Percentiles rank a stretch among this genome's conserved stretches.
These are phyloP conservation scores for Sciaenops ocellatus DNA, from an alignment of 2,797 vertebrate genomes.

Conservation along the genomic window DNA sequence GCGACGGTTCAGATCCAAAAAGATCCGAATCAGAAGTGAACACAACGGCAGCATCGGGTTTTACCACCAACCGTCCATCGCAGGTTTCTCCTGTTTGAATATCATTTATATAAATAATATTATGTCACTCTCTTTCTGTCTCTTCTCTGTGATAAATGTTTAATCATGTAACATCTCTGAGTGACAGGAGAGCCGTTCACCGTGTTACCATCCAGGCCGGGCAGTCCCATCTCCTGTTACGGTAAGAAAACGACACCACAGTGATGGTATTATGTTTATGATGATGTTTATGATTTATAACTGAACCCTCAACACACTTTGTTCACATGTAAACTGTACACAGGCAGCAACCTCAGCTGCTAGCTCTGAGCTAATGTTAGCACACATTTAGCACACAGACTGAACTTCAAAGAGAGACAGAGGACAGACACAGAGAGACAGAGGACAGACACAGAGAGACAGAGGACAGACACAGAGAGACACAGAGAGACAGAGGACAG, in stretches of 20 bases:
- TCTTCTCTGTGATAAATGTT: not conserved
- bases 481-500: too few species aligned
- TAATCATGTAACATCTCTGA: not conserved
- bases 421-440: too few species aligned
- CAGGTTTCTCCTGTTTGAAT: slow-evolving; percentile 71
- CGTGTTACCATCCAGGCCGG: slow-evolving; percentile 22
- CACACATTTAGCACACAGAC: too few species aligned
- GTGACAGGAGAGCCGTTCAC: slow-evolving; percentile 35
- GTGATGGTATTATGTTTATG: too few species aligned
- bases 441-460: too few species aligned
- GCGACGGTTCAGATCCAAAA: slow-evolving; percentile 85
- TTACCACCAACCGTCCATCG: slow-evolving; percentile 76
- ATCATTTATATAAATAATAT: too few species aligned
- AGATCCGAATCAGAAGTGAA: slow-evolving; percentile 72
- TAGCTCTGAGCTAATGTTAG: too few species aligned
- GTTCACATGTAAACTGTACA: too few species aligned
- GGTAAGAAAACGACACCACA: slow-evolving; percentile 33
- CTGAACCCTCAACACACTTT: too few species aligned
- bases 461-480: too few species aligned
- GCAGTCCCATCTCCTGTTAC: slow-evolving; percentile 43
- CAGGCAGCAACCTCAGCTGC: too few species aligned
- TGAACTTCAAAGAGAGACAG: too few species aligned
- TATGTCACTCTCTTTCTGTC: not conserved
- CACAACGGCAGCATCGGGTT: slow-evolving; percentile 83
- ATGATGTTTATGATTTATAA: not conserved